A percentile compares a stretch with the other conserved stretches of the same genome.
phyloP scores from a whole-genome alignment of 1,140 invertebrate species.

The Euura lappo region DNA sequence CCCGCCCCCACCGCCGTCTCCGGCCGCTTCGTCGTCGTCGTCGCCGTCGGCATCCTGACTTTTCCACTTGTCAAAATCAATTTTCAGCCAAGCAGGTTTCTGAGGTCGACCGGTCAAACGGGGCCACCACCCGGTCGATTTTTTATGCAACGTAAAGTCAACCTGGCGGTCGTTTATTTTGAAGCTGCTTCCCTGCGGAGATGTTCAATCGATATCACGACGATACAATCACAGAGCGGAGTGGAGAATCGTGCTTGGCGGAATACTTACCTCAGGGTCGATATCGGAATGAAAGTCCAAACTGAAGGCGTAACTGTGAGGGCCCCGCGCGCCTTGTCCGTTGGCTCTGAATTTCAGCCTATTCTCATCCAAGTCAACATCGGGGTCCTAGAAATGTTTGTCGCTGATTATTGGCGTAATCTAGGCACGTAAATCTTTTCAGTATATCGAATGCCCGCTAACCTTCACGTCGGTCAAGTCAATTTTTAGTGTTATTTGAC shows the following conservation, averaged over 20 bases:
- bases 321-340: slow-evolving; percentile 74
- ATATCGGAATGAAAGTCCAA: slow-evolving; percentile 75
- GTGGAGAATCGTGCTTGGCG: no score
- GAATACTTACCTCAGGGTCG: slow-evolving; percentile 66
- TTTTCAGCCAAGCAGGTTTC: slow-evolving; percentile 90
- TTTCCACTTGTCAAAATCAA: slow-evolving; percentile 53
- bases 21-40: background rate
- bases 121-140: slow-evolving; percentile 79
- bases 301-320: slow-evolving; percentile 74
- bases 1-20: slow-evolving; percentile 58
- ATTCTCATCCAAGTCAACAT: slow-evolving; percentile 66
- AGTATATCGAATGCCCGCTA: slow-evolving; percentile 28
- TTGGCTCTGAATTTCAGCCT: slow-evolving; percentile 68
- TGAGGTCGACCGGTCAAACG: slow-evolving; percentile 76
- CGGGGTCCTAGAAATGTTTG: slow-evolving; percentile 55
- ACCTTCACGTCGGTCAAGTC: slow-evolving; percentile 84
- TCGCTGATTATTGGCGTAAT: background rate
- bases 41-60: slow-evolving; percentile 10
- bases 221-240: no score
- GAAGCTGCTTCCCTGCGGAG: slow-evolving; percentile 57
- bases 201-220: no score
- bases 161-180: slow-evolving; percentile 78
- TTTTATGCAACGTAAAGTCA: slow-evolving; percentile 78
- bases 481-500: slow-evolving; percentile 77
- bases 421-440: no score